Conservation (phyloP, 2,888 invertebrate genomes). For the Sinhomidia bicolor region DNA sequence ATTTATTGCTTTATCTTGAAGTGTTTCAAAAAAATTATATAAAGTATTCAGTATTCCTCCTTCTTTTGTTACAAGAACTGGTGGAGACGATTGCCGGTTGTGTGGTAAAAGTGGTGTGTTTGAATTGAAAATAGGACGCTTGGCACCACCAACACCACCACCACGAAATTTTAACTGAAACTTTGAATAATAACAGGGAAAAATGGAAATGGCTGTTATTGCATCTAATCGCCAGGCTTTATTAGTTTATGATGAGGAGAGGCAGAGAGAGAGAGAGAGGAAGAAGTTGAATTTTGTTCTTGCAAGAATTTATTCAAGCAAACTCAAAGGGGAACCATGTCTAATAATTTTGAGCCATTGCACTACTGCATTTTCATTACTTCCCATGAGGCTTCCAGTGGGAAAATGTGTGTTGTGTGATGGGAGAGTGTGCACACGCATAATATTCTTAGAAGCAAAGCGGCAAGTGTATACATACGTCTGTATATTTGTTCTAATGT, state of each 20-base stretch:
- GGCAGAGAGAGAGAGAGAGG: too few species aligned
- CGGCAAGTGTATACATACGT: too few species aligned
- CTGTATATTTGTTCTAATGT: not conserved
- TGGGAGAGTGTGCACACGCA: constrained; percentile 67
- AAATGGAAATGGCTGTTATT: constrained; percentile 50
- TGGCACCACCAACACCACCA: not conserved
- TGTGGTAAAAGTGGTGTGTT: too few species aligned
- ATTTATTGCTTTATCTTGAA: not conserved
- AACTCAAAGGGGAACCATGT: constrained; percentile 63
- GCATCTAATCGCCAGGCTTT: constrained; percentile 59
- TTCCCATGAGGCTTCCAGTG: constrained; percentile 62
- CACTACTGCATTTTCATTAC: constrained; percentile 62
- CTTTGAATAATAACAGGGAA: constrained; percentile 59
- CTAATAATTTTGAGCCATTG: constrained; percentile 66
- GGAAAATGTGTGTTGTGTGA: constrained; percentile 3
- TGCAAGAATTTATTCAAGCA: constrained; percentile 64
- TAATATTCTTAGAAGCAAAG: constrained; percentile 44
- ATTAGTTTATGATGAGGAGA: constrained; percentile 69
- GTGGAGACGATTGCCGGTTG: too few species aligned
- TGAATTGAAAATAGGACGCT: constrained; percentile 13
- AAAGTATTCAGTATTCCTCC: too few species aligned
- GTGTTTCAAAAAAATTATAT: not conserved
- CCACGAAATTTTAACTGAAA: constrained; percentile 33
- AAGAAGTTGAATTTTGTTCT: constrained; percentile 51
- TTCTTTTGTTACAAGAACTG: too few species aligned